Evolutionary conservation across 2,888 invertebrate genomes (phyloP).

Genomic region (Eupeodes luniger): DNA sequence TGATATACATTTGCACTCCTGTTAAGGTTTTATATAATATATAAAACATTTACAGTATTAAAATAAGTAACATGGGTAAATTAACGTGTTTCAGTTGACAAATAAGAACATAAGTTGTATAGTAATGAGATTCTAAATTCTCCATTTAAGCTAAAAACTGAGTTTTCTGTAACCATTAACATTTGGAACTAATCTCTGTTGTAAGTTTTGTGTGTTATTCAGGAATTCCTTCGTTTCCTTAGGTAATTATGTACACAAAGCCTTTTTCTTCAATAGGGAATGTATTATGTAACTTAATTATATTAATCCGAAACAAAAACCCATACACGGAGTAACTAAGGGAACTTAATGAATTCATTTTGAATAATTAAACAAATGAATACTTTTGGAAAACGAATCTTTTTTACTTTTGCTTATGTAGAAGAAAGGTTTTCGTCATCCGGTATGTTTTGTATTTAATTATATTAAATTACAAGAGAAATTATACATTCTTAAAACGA

Average conservation of each 20-base stretch:
- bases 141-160: background rate
- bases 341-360: background rate
- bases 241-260: background rate
- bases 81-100: background rate
- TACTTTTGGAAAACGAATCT: too few species aligned
- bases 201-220: background rate
- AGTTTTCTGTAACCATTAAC: background rate
- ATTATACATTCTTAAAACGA: too few species aligned
- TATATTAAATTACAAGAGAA: background rate
- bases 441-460: background rate
- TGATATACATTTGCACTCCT: too few species aligned
- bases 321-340: too few species aligned
- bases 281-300: conserved; percentile 5
- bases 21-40: too few species aligned
- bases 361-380: background rate
- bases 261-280: background rate
- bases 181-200: background rate
- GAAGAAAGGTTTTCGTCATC: background rate
- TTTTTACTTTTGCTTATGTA: too few species aligned
- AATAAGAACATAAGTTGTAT: background rate
- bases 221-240: background rate
- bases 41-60: background rate
- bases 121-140: background rate
- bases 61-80: background rate
- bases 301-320: background rate